A percentile compares a stretch with the other conserved stretches of the same genome.
phyloP scores from a whole-genome alignment of 2,888 invertebrate genomes.

The Onthophagus sagittarius region DNA sequence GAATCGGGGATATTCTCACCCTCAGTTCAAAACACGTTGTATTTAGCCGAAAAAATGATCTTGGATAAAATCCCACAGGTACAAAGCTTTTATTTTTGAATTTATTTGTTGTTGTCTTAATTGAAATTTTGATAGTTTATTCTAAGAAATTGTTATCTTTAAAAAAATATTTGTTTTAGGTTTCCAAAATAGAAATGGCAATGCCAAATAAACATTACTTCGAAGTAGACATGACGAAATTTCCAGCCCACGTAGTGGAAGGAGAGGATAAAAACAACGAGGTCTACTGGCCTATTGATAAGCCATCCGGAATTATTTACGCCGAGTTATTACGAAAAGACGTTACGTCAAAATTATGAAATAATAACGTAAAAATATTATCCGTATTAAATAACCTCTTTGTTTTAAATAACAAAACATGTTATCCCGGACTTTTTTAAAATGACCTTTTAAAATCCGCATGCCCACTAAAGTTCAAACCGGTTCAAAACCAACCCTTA shows the following conservation, averaged over 20 bases:
- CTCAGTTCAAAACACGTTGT: constrained; percentile 75
- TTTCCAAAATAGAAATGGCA: constrained; percentile 66
- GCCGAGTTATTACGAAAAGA: constrained; percentile 64
- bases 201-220: constrained; percentile 83
- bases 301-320: constrained; percentile 73
- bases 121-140: too few relatives aligned
- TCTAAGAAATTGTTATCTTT: neutral
- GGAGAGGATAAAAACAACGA: constrained; percentile 60
- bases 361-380: neutral
- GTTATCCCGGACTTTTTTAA: too few relatives aligned
- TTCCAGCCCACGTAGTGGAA: constrained; percentile 61
- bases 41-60: constrained; percentile 65
- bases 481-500: neutral
- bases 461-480: too few relatives aligned
- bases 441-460: neutral
- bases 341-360: constrained; percentile 49
- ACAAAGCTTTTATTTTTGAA: too few relatives aligned
- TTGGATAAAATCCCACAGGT: constrained; percentile 68
- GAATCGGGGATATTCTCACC: constrained; percentile 69
- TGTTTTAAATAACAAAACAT: neutral
- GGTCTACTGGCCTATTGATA: constrained; percentile 73
- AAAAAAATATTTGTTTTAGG: constrained; percentile 45
- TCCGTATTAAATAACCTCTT: neutral
- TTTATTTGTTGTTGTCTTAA: too few relatives aligned
- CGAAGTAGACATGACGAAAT: constrained; percentile 70